phyloP scores from a whole-genome alignment of 2,888 invertebrate species.

The Sarcophaga caerulescens region DNA sequence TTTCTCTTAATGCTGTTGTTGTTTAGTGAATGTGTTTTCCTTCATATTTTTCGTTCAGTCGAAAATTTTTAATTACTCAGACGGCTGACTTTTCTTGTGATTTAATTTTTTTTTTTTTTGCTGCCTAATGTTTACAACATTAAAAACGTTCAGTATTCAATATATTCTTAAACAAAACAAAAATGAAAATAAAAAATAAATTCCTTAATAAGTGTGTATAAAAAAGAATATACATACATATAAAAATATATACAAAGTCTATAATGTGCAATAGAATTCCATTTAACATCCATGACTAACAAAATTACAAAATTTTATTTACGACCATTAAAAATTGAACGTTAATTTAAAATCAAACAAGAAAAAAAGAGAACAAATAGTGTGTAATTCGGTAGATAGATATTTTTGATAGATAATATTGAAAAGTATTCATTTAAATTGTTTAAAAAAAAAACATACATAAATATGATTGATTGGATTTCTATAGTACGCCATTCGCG shows the following conservation, averaged over 20 bases:
- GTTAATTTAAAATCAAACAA: slow-evolving; percentile 14
- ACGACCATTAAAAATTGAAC: slow-evolving; percentile 16
- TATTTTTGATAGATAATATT: not conserved
- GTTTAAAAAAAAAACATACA: not conserved
- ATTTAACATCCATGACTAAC: slow-evolving; percentile 40
- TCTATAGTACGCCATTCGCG: slow-evolving; percentile 88
- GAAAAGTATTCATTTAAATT: not conserved
- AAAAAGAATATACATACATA: too few relatives aligned
- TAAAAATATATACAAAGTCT: slow-evolving; percentile 19
- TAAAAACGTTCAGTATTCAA: slow-evolving; percentile 16
- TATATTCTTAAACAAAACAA: slow-evolving; percentile 18
- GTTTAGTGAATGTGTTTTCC: slow-evolving; percentile 18
- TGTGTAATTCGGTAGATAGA: too few relatives aligned
- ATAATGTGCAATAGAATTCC: slow-evolving; percentile 15
- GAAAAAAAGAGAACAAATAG: not conserved
- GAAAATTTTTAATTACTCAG: slow-evolving; percentile 23
- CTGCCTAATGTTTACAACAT: slow-evolving; percentile 17
- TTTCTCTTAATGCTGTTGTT: slow-evolving; percentile 8
- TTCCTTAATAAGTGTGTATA: slow-evolving; percentile 6
- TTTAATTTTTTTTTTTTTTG: not conserved
- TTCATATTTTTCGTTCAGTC: slow-evolving; percentile 25
- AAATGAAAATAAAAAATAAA: not conserved
- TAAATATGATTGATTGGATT: slow-evolving; percentile 88
- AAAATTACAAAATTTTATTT: not conserved
- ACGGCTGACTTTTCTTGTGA: not conserved